These are phyloP conservation scores for Noctua janthe DNA, from an alignment of 2,888 invertebrate genomes.

Conservation along the genomic window DNA sequence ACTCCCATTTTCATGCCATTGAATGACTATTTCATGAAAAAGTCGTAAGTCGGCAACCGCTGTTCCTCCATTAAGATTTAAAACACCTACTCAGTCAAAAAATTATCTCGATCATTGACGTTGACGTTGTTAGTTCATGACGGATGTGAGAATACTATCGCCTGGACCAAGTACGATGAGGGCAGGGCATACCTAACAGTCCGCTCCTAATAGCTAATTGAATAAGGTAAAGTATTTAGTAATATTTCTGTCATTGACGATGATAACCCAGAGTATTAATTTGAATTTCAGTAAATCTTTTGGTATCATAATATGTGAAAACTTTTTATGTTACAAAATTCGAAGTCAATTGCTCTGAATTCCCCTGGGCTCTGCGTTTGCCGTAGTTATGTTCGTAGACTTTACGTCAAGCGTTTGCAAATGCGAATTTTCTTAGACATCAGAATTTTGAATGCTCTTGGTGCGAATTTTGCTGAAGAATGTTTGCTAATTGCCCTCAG, in stretches of 20 bases:
- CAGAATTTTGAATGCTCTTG: background rate
- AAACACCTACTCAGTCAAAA: background rate
- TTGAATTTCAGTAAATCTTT: constrained; percentile 61
- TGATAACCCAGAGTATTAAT: constrained; percentile 63
- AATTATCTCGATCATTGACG: background rate
- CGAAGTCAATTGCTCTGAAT: background rate
- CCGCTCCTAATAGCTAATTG: constrained; percentile 81
- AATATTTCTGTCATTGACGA: constrained; percentile 52
- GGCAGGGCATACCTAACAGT: background rate
- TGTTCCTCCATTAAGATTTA: background rate
- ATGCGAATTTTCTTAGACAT: background rate
- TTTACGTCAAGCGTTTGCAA: background rate
- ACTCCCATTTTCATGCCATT: too few species aligned
- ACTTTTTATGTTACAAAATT: background rate
- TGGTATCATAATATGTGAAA: background rate
- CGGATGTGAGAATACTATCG: background rate
- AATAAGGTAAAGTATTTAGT: constrained; percentile 48
- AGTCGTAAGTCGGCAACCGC: background rate
- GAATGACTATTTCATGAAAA: too few species aligned
- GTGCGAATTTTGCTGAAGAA: background rate
- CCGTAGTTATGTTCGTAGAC: background rate
- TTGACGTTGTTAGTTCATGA: background rate
- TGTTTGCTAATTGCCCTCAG: background rate
- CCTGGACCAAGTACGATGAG: background rate
- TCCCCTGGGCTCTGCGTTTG: background rate